phyloP scores from a whole-genome alignment of 2,888 invertebrate genomes.

The Xanthia icteritia region DNA sequence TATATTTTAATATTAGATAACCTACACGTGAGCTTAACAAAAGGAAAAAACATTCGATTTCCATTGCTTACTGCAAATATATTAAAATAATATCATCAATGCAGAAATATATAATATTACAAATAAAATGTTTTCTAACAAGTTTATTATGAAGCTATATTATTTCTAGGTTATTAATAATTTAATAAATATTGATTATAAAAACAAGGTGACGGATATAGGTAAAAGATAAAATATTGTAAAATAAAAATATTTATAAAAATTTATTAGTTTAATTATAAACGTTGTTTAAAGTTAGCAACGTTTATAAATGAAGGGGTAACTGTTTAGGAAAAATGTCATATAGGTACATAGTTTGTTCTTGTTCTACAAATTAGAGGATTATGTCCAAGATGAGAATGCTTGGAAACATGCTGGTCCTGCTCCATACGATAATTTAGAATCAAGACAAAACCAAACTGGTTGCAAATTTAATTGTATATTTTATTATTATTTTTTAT shows the following conservation, averaged over 20 bases:
- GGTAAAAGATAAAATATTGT: background rate
- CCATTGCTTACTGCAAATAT: background rate
- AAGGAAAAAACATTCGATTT: background rate
- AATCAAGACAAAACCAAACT: no score
- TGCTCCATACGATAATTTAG: no score
- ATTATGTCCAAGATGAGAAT: no score
- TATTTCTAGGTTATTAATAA: background rate
- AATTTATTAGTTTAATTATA: no score
- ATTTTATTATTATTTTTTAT: no score
- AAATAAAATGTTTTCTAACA: background rate
- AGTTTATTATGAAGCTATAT: background rate
- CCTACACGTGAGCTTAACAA: background rate
- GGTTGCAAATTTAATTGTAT: no score
- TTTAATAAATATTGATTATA: background rate
- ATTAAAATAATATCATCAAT: conserved; percentile 20
- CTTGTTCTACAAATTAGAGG: no score
- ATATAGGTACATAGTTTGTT: background rate
- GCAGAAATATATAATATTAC: conserved; percentile 4
- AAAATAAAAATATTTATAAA: background rate
- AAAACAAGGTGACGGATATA: background rate
- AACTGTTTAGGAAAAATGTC: background rate
- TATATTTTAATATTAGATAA: conserved; percentile 6
- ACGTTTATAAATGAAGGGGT: background rate
- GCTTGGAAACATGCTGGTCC: no score
- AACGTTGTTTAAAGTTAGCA: no score